A percentile compares a stretch with the other conserved stretches of the same genome.
phyloP scores from a whole-genome alignment of 2,113 vertebrate species.

The Python bivittatus region DNA sequence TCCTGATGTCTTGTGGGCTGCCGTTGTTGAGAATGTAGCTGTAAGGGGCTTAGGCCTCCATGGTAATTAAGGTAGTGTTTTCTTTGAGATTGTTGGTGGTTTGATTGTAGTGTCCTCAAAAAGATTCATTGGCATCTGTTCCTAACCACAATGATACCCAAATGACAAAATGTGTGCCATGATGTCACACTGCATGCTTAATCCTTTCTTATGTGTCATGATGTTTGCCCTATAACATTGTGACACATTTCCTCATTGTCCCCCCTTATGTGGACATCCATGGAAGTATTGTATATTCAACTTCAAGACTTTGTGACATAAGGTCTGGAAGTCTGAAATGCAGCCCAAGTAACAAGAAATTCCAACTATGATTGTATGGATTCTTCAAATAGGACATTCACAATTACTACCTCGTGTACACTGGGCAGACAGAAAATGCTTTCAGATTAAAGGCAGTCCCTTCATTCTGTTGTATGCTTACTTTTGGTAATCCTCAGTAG shows the following conservation, averaged over 20 bases:
- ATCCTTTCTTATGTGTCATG: not conserved
- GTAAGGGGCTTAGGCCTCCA: not conserved
- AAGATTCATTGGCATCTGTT: not conserved
- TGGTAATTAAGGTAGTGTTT: not conserved
- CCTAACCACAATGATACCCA: not conserved
- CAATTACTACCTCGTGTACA: not conserved
- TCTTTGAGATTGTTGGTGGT: not conserved
- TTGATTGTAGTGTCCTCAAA: not conserved
- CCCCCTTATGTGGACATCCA: not conserved
- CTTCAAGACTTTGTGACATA: not conserved
- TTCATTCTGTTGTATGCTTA: not conserved
- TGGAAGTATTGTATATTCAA: not conserved
- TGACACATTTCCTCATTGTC: not conserved
- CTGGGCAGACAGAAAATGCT: not conserved
- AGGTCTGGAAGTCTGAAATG: not conserved
- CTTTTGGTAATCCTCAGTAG: not conserved
- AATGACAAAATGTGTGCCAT: not conserved
- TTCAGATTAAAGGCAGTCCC: not conserved
- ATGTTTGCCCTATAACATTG: not conserved
- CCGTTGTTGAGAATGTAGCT: not conserved
- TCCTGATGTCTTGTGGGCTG: not conserved
- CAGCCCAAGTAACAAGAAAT: not conserved
- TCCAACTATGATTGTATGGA: not conserved
- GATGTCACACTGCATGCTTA: not conserved
- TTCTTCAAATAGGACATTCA: not conserved